phyloP scores from a whole-genome alignment of 2,113 vertebrate species.

The Carassius gibelio region DNA sequence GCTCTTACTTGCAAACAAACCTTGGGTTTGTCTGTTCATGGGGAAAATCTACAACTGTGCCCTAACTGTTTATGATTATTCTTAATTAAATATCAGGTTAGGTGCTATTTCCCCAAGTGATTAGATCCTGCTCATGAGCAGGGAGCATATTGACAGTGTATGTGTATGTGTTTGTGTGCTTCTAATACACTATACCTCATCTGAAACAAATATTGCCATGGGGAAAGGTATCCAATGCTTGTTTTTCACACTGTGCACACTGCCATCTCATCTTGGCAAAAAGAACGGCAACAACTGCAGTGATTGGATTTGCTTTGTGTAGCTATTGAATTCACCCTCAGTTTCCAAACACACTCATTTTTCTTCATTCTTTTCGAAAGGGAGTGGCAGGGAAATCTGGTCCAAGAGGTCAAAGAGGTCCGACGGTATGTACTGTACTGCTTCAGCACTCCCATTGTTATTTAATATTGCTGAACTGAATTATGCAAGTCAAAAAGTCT shows the following conservation, averaged over 20 bases:
- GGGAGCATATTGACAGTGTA: neutral
- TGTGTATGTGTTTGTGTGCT: neutral
- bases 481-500: neutral
- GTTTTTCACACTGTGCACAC: neutral
- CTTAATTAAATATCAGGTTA: neutral
- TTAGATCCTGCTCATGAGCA: neutral
- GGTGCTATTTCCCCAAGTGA: neutral
- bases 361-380: slow-evolving; percentile 72
- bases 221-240: slow-evolving; percentile 9
- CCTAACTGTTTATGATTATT: neutral
- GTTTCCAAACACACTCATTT: slow-evolving; percentile 34
- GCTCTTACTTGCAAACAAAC: neutral
- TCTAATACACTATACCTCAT: slow-evolving; percentile 13
- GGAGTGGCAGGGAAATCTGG: slow-evolving; percentile 92
- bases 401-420: slow-evolving; percentile 92
- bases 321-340: slow-evolving; percentile 14
- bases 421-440: slow-evolving; percentile 81
- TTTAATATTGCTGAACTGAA: neutral
- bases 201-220: slow-evolving; percentile 19
- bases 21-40: neutral
- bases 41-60: slow-evolving; percentile 2
- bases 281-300: neutral
- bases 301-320: slow-evolving; percentile 35
- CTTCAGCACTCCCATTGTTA: neutral
- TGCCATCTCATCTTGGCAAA: slow-evolving; percentile 20